Conservation (phyloP, 2,888 invertebrate species). For the Timandra comae region DNA sequence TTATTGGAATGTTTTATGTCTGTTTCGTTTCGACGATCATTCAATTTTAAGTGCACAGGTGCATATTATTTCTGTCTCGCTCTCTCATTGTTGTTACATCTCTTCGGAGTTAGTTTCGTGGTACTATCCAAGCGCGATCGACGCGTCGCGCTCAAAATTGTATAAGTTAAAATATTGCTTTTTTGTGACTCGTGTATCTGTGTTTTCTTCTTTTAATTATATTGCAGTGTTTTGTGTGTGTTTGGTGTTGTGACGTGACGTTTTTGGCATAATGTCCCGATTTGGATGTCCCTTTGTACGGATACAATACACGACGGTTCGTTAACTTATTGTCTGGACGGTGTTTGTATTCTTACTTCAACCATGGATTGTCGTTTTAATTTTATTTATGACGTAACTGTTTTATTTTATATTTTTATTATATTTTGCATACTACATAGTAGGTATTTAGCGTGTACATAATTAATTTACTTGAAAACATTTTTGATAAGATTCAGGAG, state of each 20-base stretch:
- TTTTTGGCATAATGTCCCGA: constrained; percentile 39
- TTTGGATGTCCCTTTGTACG: constrained; percentile 44
- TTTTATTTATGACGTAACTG: no score
- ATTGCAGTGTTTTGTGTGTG: constrained; percentile 9
- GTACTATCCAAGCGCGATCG: constrained; percentile 30
- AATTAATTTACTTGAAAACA: no score
- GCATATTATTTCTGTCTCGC: constrained; percentile 52
- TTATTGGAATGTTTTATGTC: constrained; percentile 60
- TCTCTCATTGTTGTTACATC: constrained; percentile 39
- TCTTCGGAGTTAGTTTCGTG: constrained; percentile 53
- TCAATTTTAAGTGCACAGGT: constrained; percentile 72
- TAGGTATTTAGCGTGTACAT: no score
- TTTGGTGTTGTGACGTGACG: constrained; percentile 37
- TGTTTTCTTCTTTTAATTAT: no score
- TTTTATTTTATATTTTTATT: no score
- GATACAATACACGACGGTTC: constrained; percentile 29
- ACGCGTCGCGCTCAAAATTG: constrained; percentile 27
- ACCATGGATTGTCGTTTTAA: constrained; percentile 24
- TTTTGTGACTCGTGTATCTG: constrained; percentile 15
- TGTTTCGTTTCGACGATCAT: constrained; percentile 52
- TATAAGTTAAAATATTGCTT: constrained; percentile 14
- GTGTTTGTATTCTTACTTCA: constrained; percentile 18
- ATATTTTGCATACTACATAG: no score
- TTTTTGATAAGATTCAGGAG: no score
- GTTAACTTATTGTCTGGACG: constrained; percentile 29